phyloP scores from a whole-genome alignment of 2,888 invertebrate genomes.

The Ophraella communa region DNA sequence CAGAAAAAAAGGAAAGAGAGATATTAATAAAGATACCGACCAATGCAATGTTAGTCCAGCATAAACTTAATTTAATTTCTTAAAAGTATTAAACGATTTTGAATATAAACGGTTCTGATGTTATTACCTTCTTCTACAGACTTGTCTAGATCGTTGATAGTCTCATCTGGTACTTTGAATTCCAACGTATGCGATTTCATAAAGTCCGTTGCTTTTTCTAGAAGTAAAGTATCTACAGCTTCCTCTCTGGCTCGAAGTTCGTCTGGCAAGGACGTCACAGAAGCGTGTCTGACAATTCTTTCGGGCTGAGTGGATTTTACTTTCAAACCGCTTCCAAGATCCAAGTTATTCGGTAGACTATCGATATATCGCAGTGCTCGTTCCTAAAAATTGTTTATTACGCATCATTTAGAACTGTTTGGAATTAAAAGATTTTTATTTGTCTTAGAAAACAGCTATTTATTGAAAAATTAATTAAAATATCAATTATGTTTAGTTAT shows the following conservation, averaged over 20 bases:
- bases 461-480: no score
- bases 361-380: constrained; percentile 75
- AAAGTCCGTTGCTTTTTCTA: constrained; percentile 77
- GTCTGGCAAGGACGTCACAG: constrained; percentile 53
- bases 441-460: no score
- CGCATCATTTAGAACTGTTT: background rate
- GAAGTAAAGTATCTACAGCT: constrained; percentile 73
- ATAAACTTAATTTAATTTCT: no score
- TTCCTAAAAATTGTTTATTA: constrained; percentile 64
- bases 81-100: background rate
- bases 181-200: constrained; percentile 81
- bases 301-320: constrained; percentile 61
- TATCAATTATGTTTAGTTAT: background rate
- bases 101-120: constrained; percentile 8
- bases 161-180: constrained; percentile 78
- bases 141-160: constrained; percentile 75
- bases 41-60: no score
- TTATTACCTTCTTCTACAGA: constrained; percentile 79
- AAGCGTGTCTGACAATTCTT: constrained; percentile 45
- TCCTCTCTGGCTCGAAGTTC: constrained; percentile 76
- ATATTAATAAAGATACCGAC: no score
- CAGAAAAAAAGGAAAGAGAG: no score
- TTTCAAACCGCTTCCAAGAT: constrained; percentile 69
- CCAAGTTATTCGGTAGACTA: constrained; percentile 65
- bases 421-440: no score